Evolutionary conservation across 2,888 invertebrate species (phyloP).

Genomic region (Amaurobius ferox): DNA sequence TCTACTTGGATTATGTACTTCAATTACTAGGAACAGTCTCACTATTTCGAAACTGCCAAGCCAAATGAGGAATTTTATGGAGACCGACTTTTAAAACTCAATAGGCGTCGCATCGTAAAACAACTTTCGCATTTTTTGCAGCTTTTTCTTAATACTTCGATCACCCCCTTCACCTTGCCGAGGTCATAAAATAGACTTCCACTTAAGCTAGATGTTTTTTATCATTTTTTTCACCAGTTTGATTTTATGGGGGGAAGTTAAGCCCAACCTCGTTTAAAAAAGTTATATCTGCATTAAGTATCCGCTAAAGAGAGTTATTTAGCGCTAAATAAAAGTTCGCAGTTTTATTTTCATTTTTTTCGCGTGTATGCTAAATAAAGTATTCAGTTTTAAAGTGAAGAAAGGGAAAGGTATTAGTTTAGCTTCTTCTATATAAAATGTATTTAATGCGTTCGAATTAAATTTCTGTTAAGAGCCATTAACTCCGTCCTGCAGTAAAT

Average conservation of each 20-base stretch:
- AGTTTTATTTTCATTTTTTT: not conserved
- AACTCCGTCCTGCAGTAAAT: too few relatives aligned
- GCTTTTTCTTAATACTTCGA: conserved; percentile 1
- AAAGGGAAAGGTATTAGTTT: too few relatives aligned
- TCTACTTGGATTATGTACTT: not conserved
- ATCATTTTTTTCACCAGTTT: not conserved
- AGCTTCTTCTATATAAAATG: too few relatives aligned
- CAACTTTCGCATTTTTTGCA: conserved; percentile 26
- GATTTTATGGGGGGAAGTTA: conserved; percentile 17
- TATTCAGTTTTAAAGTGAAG: not conserved
- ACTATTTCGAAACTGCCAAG: conserved; percentile 8
- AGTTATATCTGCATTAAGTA: conserved; percentile 20
- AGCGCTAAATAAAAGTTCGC: not conserved
- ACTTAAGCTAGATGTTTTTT: conserved; percentile 24
- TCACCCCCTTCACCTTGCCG: conserved; percentile 40
- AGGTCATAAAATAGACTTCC: conserved; percentile 43
- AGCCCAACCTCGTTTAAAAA: conserved; percentile 9
- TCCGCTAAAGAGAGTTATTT: not conserved
- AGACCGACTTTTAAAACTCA: conserved; percentile 61
- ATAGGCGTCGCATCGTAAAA: conserved; percentile 65
- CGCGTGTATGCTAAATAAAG: not conserved
- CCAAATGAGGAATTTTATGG: conserved; percentile 64
- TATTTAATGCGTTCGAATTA: too few relatives aligned
- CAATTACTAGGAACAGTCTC: conserved; percentile 41
- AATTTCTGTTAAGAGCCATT: too few relatives aligned